phyloP scores from a whole-genome alignment of 2,888 invertebrate species.

The Volucella zonaria region DNA sequence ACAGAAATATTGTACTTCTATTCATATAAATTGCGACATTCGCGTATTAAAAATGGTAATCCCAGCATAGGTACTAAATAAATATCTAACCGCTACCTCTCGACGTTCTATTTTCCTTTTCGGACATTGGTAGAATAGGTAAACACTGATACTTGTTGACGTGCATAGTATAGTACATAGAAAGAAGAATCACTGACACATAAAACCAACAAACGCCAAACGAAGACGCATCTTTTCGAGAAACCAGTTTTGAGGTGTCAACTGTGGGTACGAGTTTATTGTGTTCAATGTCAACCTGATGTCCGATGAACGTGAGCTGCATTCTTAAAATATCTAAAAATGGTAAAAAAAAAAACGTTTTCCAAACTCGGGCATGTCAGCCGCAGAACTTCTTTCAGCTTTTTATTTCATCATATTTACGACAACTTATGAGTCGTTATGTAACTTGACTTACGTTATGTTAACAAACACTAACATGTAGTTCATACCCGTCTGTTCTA shows the following conservation, averaged over 20 bases:
- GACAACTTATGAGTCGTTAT: constrained; percentile 19
- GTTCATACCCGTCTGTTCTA: no score
- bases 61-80: neutral
- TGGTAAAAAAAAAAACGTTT: constrained; percentile 40
- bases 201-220: neutral
- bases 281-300: constrained; percentile 70
- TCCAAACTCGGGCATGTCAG: constrained; percentile 31
- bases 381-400: neutral
- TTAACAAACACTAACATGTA: no score
- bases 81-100: constrained; percentile 6
- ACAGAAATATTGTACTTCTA: no score
- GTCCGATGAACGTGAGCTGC: constrained; percentile 60
- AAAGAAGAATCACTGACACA: constrained; percentile 24
- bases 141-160: constrained; percentile 35
- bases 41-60: constrained; percentile 31
- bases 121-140: constrained; percentile 56
- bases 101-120: constrained; percentile 57
- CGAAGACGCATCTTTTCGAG: neutral
- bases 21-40: constrained; percentile 12
- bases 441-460: neutral
- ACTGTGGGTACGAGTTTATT: constrained; percentile 44
- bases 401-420: neutral
- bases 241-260: constrained; percentile 65
- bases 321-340: constrained; percentile 36
- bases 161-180: neutral